These are phyloP conservation scores for human DNA, from an alignment of 2,113 vertebrate genomes.

Conservation along the genomic window DNA sequence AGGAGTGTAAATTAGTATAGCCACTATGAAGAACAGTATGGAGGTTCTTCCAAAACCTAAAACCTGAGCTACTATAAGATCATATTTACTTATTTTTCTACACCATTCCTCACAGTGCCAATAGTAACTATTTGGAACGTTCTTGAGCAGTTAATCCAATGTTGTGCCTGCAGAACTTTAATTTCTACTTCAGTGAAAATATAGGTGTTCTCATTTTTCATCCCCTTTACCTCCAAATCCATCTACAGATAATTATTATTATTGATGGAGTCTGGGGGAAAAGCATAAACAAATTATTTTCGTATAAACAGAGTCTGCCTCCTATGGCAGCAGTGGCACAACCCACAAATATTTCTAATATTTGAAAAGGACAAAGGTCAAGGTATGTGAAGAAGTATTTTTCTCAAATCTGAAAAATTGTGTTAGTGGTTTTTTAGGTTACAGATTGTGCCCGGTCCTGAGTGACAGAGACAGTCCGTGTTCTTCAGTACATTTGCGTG, in stretches of 20 bases:
- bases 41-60: too few species aligned
- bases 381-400: background rate
- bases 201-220: background rate
- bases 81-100: background rate
- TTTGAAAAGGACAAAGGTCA: background rate
- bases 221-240: background rate
- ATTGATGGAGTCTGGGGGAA: background rate
- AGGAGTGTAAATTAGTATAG: too few species aligned
- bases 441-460: background rate
- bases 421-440: background rate
- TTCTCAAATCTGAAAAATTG: background rate
- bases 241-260: background rate
- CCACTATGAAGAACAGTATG: too few species aligned
- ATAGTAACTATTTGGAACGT: background rate
- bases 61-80: too few species aligned
- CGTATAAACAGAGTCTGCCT: background rate
- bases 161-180: background rate
- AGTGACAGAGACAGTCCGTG: background rate
- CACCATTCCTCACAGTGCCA: background rate
- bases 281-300: background rate
- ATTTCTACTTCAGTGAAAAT: background rate
- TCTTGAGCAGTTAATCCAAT: background rate
- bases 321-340: background rate
- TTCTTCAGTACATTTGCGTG: background rate
- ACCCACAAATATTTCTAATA: background rate